phyloP scores from a whole-genome alignment of 2,888 invertebrate species.

The Dascillus cervinus region DNA sequence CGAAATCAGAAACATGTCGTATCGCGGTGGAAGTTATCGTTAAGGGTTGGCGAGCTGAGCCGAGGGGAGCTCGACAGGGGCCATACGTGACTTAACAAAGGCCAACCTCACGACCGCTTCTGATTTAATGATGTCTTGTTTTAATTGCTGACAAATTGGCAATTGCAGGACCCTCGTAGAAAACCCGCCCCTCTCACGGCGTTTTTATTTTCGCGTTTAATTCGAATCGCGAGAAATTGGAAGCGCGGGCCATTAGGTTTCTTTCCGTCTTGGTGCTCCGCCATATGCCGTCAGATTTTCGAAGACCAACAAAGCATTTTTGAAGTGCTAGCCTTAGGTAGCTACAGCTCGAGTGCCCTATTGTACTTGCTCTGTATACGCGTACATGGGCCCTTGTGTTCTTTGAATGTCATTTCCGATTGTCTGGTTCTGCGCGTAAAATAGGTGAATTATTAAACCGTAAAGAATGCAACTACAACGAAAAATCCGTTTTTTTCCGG shows the following conservation, averaged over 20 bases:
- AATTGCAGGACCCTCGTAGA: conserved; percentile 33
- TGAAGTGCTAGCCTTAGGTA: conserved; percentile 27
- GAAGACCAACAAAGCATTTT: conserved; percentile 10
- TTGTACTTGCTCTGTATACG: conserved; percentile 16
- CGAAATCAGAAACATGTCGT: conserved; percentile 65
- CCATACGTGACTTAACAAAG: conserved; percentile 44
- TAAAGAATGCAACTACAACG: too few species aligned
- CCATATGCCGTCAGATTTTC: conserved; percentile 15
- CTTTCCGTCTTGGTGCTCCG: too few species aligned
- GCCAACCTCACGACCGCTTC: conserved; percentile 37
- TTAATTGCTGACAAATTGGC: conserved; percentile 46
- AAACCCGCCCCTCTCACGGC: conserved; percentile 9
- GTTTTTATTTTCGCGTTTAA: conserved; percentile 1
- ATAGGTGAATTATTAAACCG: too few species aligned
- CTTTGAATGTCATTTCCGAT: conserved; percentile 16
- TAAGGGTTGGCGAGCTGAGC: conserved; percentile 16
- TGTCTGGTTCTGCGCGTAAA: too few species aligned
- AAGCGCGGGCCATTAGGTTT: conserved; percentile 16
- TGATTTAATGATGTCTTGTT: conserved; percentile 46
- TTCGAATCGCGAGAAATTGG: conserved; percentile 6
- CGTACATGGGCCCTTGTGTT: conserved; percentile 15
- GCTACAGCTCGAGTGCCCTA: conserved; percentile 27
- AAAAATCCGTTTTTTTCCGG: too few species aligned
- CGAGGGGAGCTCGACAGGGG: conserved; percentile 24
- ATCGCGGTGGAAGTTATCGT: conserved; percentile 17